Conservation (phyloP, 1,140 invertebrate genomes). For the Trichogramma pretiosum region DNA sequence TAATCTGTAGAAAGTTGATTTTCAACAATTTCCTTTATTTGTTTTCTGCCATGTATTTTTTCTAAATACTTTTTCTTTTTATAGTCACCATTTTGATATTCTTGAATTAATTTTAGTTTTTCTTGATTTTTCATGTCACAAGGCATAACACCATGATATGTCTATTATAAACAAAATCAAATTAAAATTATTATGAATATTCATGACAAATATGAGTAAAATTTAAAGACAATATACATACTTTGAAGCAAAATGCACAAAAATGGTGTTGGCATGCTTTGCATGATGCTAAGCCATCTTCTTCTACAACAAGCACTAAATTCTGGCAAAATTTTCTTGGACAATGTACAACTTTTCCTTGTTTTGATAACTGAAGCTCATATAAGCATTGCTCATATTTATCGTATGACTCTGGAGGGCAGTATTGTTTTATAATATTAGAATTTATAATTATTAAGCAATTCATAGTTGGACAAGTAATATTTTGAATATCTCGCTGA, state of each 20-base stretch:
- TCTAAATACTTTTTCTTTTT: constrained; percentile 10
- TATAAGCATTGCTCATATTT: constrained; percentile 54
- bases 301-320: constrained; percentile 43
- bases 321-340: constrained; percentile 50
- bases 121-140: constrained; percentile 17
- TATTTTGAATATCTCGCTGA: constrained; percentile 4
- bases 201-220: too few species aligned
- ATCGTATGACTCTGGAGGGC: constrained; percentile 40
- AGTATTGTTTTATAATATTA: constrained; percentile 33
- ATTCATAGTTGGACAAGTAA: constrained; percentile 17
- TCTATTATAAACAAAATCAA: too few species aligned
- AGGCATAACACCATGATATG: constrained; percentile 22
- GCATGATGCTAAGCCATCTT: constrained; percentile 47
- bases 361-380: constrained; percentile 42
- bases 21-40: constrained; percentile 21
- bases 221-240: too few species aligned
- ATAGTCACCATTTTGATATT: constrained; percentile 15
- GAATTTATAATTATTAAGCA: constrained; percentile 13
- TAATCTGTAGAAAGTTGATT: constrained; percentile 19
- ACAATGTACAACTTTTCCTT: constrained; percentile 53
- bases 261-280: constrained; percentile 50
- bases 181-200: background rate
- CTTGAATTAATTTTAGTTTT: constrained; percentile 14
- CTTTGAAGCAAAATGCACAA: constrained; percentile 51
- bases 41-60: constrained; percentile 22